These are phyloP conservation scores for Aphyosemion australe DNA, from an alignment of 2,113 vertebrate species.

Conservation along the genomic window DNA sequence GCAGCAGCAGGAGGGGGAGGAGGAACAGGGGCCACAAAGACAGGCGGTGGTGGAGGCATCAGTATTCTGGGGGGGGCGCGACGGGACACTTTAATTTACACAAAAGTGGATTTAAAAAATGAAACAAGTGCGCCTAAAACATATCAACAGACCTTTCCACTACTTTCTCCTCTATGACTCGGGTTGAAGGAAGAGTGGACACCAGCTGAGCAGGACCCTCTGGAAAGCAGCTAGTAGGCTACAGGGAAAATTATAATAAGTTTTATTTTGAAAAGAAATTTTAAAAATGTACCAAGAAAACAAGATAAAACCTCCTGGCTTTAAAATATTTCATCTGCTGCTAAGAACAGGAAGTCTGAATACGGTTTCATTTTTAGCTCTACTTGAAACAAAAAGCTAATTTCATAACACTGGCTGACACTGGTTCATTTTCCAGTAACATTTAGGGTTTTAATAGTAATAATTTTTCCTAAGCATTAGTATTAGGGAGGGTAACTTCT, in stretches of 20 bases:
- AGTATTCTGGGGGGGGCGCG: slow-evolving; percentile 58
- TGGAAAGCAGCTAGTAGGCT: slow-evolving; percentile 47
- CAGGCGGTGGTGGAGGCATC: slow-evolving; percentile 78
- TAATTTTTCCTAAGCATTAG: no score
- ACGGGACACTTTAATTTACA: slow-evolving; percentile 3
- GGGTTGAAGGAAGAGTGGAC: slow-evolving; percentile 40
- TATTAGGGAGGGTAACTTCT: no score
- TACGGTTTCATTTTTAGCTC: no score
- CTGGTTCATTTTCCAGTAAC: no score
- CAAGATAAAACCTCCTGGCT: no score
- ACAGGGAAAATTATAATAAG: neutral
- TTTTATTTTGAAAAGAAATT: no score
- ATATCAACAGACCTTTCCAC: slow-evolving; percentile 64
- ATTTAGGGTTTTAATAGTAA: no score
- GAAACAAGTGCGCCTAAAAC: neutral
- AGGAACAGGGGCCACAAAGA: slow-evolving; percentile 37
- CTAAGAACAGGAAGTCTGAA: no score
- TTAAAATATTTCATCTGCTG: no score
- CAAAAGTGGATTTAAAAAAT: neutral
- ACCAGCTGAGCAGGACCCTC: slow-evolving; percentile 40
- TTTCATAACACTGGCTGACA: no score
- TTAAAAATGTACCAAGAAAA: no score
- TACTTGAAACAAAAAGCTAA: no score
- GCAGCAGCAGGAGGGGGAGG: neutral
- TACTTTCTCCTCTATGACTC: slow-evolving; percentile 41